Evolutionary conservation across 2,888 invertebrate genomes (phyloP).

Genomic region (Elysia crispata): DNA sequence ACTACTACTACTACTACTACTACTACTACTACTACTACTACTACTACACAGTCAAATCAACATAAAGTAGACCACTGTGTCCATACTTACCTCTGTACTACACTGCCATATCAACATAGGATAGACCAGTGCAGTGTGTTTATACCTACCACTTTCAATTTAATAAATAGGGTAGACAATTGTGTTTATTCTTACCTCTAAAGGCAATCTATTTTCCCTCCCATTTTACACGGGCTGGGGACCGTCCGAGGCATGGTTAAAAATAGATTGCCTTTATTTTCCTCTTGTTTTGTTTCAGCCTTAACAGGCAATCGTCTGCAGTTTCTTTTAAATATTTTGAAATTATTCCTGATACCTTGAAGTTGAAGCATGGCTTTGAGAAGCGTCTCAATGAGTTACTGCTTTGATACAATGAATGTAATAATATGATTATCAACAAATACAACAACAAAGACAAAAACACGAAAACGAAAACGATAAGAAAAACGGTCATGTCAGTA

Average conservation of each 20-base stretch:
- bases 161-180: background rate
- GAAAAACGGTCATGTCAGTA: too few species aligned
- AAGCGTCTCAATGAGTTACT: background rate
- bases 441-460: too few species aligned
- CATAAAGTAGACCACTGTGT: too few species aligned
- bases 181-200: background rate
- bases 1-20: slow-evolving; percentile 42
- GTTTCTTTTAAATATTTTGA: background rate
- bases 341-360: background rate
- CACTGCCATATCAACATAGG: too few species aligned
- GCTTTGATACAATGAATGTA: too few species aligned
- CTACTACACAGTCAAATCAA: slow-evolving; percentile 30
- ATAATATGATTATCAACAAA: too few species aligned
- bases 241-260: slow-evolving; percentile 44
- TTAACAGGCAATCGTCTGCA: too few species aligned
- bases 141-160: background rate
- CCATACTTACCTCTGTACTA: background rate
- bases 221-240: slow-evolving; percentile 43
- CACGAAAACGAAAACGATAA: too few species aligned
- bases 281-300: background rate
- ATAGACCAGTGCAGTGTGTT: too few species aligned
- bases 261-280: slow-evolving; percentile 27
- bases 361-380: background rate
- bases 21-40: slow-evolving; percentile 38
- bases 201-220: slow-evolving; percentile 36